These are phyloP conservation scores for Pleuronectes platessa DNA, from an alignment of 2,113 vertebrate species.

Conservation along the genomic window DNA sequence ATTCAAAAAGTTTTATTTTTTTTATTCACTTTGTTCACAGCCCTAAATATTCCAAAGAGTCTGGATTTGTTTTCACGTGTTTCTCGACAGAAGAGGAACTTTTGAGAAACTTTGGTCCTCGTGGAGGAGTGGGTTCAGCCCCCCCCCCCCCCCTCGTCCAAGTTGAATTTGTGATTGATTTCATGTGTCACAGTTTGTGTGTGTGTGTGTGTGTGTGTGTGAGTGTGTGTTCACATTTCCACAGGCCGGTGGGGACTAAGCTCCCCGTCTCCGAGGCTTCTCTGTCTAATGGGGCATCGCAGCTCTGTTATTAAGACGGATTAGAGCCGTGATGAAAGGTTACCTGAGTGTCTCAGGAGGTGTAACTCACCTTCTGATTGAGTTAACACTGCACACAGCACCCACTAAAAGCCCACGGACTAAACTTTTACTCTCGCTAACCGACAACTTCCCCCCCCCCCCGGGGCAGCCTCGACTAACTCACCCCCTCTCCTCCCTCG, in stretches of 20 bases:
- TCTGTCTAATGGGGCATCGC: slow-evolving; percentile 79
- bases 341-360: slow-evolving; percentile 80
- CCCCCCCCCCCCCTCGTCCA: not conserved
- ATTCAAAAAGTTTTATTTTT: not conserved
- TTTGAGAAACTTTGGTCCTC: too few relatives aligned
- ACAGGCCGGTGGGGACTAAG: slow-evolving; percentile 68
- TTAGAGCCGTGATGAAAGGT: slow-evolving; percentile 82
- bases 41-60: too few relatives aligned
- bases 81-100: not conserved
- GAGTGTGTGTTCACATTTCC: slow-evolving; percentile 64
- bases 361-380: slow-evolving; percentile 83
- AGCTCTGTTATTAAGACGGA: slow-evolving; percentile 82
- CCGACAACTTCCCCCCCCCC: slow-evolving; percentile 41
- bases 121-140: too few relatives aligned
- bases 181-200: slow-evolving; percentile 64
- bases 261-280: slow-evolving; percentile 65
- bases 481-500: slow-evolving; percentile 23
- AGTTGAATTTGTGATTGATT: slow-evolving; percentile 70
- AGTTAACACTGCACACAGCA: slow-evolving; percentile 71
- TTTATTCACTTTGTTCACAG: not conserved
- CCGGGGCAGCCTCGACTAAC: not conserved
- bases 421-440: slow-evolving; percentile 72
- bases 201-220: slow-evolving; percentile 45
- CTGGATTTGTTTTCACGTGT: not conserved
- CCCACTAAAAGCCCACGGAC: slow-evolving; percentile 65